Conservation (phyloP, 2,113 vertebrate genomes). For the Chionis minor region DNA sequence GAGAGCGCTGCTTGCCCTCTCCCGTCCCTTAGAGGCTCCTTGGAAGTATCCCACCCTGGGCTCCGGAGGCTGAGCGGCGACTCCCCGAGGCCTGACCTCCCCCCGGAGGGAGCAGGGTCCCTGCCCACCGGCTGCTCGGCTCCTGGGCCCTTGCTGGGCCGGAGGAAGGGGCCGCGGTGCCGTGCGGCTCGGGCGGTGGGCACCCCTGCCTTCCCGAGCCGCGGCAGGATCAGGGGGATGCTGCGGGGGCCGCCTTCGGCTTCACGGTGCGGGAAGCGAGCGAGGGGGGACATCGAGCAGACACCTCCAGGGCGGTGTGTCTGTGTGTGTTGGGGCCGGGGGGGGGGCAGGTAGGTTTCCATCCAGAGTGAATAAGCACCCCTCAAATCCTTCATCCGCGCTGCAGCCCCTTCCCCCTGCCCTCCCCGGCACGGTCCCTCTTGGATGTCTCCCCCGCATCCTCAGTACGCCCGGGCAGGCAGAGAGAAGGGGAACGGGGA, state of each 20-base stretch:
- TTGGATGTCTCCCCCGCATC: not conserved
- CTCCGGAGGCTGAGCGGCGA: not conserved
- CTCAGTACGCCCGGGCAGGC: not conserved
- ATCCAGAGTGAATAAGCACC: not conserved
- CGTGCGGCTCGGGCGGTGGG: not conserved
- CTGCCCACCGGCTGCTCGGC: not conserved
- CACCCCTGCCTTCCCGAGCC: not conserved
- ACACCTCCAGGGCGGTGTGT: not conserved
- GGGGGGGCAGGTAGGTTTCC: not conserved
- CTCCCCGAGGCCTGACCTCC: not conserved
- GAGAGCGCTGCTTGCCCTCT: not conserved
- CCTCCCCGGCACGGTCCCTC: not conserved
- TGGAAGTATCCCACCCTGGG: not conserved
- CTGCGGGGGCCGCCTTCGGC: not conserved
- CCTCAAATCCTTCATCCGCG: not conserved
- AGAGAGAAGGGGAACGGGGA: not conserved
- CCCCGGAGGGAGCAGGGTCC: not conserved
- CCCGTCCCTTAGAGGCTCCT: not conserved
- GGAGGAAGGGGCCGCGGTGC: not conserved
- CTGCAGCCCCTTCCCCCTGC: not conserved
- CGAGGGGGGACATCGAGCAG: not conserved
- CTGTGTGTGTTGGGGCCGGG: not conserved
- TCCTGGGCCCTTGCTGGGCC: not conserved
- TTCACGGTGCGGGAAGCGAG: not conserved
- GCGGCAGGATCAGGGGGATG: not conserved